phyloP scores from a whole-genome alignment of 2,113 vertebrate species.

The Psilopogon haemacephalus region DNA sequence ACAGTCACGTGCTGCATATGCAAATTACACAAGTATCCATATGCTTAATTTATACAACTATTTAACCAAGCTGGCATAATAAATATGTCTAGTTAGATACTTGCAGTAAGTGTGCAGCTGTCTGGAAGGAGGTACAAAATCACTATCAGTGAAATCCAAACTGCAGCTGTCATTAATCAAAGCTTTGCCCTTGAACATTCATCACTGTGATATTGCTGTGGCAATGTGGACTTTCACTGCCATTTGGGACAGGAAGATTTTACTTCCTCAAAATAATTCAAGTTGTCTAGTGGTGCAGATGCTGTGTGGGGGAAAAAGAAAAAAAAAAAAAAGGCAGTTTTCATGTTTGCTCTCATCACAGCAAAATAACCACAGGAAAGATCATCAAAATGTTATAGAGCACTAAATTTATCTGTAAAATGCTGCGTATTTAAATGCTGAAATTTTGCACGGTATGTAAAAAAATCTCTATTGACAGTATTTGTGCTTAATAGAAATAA shows the following conservation, averaged over 20 bases:
- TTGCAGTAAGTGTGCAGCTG: constrained; percentile 63
- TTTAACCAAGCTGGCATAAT: constrained; percentile 52
- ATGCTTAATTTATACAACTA: constrained; percentile 34
- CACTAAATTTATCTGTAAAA: neutral
- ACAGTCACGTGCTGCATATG: neutral
- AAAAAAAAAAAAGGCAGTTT: neutral
- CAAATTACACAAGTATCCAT: constrained; percentile 37
- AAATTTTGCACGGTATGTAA: neutral
- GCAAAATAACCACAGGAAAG: neutral
- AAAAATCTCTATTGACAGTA: neutral
- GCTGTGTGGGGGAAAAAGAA: neutral
- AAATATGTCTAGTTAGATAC: constrained; percentile 60
- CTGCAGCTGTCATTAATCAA: constrained; percentile 67
- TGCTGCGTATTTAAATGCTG: neutral
- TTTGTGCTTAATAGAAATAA: neutral
- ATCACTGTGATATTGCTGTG: neutral
- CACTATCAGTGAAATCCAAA: constrained; percentile 37
- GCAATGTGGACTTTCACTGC: constrained; percentile 54
- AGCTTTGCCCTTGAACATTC: constrained; percentile 58
- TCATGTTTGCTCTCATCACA: neutral
- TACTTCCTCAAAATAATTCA: constrained; percentile 17
- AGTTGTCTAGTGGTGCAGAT: constrained; percentile 10
- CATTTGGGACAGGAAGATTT: neutral
- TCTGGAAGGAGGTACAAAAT: constrained; percentile 57
- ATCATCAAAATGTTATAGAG: neutral